Conservation (phyloP, 2,888 invertebrate species). For the Catocala sponsa region DNA sequence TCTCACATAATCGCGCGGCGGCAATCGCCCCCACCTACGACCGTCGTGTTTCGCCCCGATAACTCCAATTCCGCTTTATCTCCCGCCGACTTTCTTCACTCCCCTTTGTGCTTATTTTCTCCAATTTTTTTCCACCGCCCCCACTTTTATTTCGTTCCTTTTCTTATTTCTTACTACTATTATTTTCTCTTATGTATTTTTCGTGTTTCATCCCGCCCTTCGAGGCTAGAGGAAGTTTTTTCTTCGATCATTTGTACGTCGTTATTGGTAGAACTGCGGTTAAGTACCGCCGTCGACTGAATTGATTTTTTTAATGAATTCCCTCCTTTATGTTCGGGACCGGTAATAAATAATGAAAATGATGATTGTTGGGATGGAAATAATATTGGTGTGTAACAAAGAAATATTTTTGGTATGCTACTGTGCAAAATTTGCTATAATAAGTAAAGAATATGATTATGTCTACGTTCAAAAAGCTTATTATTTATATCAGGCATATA, state of each 20-base stretch:
- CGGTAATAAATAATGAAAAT: conserved; percentile 74
- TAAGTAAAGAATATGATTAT: too few species aligned
- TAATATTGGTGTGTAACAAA: conserved; percentile 43
- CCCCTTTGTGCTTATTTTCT: conserved; percentile 87
- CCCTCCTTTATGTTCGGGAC: conserved; percentile 70
- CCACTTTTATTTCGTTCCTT: conserved; percentile 83
- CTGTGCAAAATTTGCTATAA: neutral
- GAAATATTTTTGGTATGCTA: conserved; percentile 20
- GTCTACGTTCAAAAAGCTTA: too few species aligned
- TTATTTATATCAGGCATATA: too few species aligned
- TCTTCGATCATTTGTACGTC: conserved; percentile 82
- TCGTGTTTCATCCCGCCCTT: conserved; percentile 79
- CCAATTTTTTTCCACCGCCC: conserved; percentile 81
- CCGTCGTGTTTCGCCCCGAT: conserved; percentile 82
- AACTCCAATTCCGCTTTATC: conserved; percentile 88
- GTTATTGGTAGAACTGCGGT: conserved; percentile 83
- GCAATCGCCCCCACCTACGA: conserved; percentile 77
- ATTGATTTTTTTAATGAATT: conserved; percentile 84
- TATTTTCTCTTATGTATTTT: conserved; percentile 86
- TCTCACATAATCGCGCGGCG: conserved; percentile 81
- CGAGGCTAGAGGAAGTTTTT: conserved; percentile 70
- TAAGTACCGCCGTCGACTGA: conserved; percentile 72
- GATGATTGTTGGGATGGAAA: conserved; percentile 51
- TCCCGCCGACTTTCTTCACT: conserved; percentile 82
- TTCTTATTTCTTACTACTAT: conserved; percentile 82